Conservation (phyloP, 2,888 invertebrate species). For the Melanotus villosus region DNA sequence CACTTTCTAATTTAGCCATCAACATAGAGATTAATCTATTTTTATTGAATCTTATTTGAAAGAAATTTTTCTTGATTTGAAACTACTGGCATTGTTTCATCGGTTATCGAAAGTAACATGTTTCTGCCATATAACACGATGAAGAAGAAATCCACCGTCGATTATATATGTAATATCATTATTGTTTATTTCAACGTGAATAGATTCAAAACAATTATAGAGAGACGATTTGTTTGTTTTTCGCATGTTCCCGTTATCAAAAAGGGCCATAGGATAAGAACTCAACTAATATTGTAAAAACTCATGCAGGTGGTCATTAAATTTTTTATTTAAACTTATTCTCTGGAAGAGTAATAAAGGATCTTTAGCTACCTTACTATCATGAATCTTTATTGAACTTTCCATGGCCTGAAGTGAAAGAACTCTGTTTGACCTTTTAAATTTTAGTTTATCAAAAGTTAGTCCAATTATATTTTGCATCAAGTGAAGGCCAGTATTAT, state of each 20-base stretch:
- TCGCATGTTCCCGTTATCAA: background rate
- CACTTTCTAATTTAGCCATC: background rate
- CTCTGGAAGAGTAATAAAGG: background rate
- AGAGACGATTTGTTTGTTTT: background rate
- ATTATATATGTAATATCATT: background rate
- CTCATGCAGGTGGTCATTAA: background rate
- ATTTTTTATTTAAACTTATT: background rate
- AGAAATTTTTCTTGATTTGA: no score
- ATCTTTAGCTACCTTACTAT: background rate
- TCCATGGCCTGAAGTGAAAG: background rate
- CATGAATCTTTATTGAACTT: background rate
- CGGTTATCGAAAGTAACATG: background rate
- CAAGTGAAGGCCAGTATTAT: no score
- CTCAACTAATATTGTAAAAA: background rate
- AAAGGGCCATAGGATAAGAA: background rate
- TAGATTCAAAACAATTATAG: background rate
- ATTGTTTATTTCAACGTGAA: background rate
- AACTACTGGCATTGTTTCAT: background rate
- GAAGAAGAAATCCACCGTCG: background rate
- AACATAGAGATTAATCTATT: background rate
- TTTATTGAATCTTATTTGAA: background rate
- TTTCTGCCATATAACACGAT: background rate
- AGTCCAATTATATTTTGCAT: background rate
- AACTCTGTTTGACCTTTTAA: background rate
- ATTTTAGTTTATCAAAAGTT: background rate